These are phyloP conservation scores for Callospermophilus lateralis DNA, from an alignment of 2,113 vertebrate genomes.

Conservation along the genomic window DNA sequence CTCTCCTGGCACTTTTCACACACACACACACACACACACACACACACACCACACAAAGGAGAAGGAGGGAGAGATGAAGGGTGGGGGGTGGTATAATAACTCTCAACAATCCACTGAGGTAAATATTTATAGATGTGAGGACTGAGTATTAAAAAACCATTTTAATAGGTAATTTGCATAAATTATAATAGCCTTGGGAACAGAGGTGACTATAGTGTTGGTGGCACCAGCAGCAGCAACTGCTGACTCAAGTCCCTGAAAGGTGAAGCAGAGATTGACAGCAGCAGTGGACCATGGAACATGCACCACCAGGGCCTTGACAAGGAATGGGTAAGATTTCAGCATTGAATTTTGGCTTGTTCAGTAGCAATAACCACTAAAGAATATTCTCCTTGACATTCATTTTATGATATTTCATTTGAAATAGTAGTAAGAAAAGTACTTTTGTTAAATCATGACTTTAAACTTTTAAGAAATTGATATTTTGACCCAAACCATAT, in stretches of 20 bases:
- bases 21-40: not conserved
- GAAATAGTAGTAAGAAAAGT: not conserved
- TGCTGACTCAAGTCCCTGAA: not conserved
- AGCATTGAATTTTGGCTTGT: not conserved
- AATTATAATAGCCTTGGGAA: not conserved
- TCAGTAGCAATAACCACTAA: not conserved
- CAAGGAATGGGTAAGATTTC: not conserved
- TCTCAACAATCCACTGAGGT: not conserved
- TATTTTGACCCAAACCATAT: not conserved
- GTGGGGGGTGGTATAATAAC: not conserved
- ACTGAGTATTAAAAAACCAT: not conserved
- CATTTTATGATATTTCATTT: not conserved
- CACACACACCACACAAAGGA: not conserved
- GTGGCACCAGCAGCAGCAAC: not conserved
- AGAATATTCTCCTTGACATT: not conserved
- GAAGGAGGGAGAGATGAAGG: not conserved
- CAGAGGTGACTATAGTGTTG: not conserved
- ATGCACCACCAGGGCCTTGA: not conserved
- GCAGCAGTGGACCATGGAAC: not conserved
- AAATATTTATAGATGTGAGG: not conserved
- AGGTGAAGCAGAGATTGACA: not conserved
- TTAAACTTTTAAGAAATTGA: not conserved
- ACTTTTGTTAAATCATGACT: slow-evolving; percentile 14
- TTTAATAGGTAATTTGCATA: not conserved
- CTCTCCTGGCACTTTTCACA: not conserved